These are phyloP conservation scores for Drosophila nasuta DNA, from an alignment of 1,140 invertebrate genomes.

Conservation along the genomic window DNA sequence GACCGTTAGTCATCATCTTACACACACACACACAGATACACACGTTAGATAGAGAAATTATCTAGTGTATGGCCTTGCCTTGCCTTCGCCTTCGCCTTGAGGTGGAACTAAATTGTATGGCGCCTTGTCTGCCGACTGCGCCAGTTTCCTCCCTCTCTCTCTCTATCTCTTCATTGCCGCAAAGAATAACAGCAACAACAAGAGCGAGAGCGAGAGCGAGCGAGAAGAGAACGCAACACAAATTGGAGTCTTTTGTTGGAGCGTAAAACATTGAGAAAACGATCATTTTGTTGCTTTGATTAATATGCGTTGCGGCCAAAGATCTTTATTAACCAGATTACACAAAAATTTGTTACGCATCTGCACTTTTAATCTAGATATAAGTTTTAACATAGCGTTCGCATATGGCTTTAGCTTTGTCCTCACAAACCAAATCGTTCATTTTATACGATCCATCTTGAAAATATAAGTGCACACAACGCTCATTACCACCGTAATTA, in stretches of 20 bases:
- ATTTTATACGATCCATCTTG: not conserved
- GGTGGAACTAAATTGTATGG: constrained; percentile 72
- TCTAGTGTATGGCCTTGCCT: constrained; percentile 53
- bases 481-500: not conserved
- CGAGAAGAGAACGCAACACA: not conserved
- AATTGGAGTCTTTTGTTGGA: constrained; percentile 27
- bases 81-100: constrained; percentile 14
- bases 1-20: constrained; percentile 64
- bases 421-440: not conserved
- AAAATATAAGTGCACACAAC: not conserved
- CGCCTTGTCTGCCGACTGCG: constrained; percentile 44
- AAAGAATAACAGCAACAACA: not conserved
- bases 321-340: constrained; percentile 47
- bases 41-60: constrained; percentile 15
- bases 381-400: not conserved
- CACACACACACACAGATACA: not conserved
- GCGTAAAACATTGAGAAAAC: constrained; percentile 27
- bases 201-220: not conserved
- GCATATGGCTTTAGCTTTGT: not conserved
- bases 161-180: too few relatives aligned
- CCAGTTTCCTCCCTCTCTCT: not conserved
- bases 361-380: not conserved
- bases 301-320: constrained; percentile 45
- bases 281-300: constrained; percentile 48
- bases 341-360: constrained; percentile 48